A percentile compares a stretch with the other conserved stretches of the same genome.
Evolutionary conservation across 2,113 vertebrate species (phyloP).

Genomic region (Onychorhynchus coronatus): DNA sequence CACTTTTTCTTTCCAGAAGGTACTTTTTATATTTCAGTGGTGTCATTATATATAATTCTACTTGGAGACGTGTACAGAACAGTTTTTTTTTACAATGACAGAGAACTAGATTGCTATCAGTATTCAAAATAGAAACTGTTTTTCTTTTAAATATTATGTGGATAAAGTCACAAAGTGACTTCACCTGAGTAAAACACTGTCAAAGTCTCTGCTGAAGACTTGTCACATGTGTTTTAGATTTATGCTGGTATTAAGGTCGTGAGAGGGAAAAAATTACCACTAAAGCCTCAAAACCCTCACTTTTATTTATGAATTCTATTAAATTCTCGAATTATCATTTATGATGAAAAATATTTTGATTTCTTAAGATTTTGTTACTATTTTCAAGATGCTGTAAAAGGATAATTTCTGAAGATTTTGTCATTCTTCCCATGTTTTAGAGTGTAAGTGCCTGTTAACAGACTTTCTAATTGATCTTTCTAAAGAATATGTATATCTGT

Average conservation of each 20-base stretch:
- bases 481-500: not conserved
- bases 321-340: not conserved
- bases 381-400: not conserved
- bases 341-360: not conserved
- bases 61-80: not conserved
- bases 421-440: not conserved
- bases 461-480: not conserved
- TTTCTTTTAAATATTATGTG: not conserved
- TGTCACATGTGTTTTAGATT: not conserved
- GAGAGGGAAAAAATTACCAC: rapidly evolving
- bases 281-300: rapidly evolving
- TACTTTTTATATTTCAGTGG: not conserved
- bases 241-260: not conserved
- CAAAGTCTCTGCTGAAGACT: not conserved
- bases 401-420: not conserved
- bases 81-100: not conserved
- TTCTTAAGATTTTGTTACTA: not conserved
- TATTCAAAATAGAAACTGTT: not conserved
- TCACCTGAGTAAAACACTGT: not conserved
- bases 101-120: not conserved
- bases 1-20: not conserved
- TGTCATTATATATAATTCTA: not conserved
- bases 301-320: not conserved
- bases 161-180: not conserved
- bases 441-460: not conserved